Conservation (phyloP, 2,888 invertebrate species). For the Lordiphosa andalusiaca region DNA sequence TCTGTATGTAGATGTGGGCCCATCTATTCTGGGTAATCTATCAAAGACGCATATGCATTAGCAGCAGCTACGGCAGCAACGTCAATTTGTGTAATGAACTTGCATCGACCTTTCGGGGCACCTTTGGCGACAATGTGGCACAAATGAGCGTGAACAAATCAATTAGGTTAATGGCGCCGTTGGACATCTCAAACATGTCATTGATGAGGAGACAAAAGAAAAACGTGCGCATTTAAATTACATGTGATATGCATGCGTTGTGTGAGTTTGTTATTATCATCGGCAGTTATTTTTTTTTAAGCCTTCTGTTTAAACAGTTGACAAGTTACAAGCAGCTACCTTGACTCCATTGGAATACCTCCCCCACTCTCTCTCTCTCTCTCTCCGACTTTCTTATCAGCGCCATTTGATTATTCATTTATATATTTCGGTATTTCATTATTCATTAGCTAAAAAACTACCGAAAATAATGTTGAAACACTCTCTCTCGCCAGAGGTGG, state of each 20-base stretch:
- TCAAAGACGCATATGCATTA: constrained; percentile 27
- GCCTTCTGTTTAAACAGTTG: constrained; percentile 27
- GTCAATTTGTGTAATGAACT: constrained; percentile 65
- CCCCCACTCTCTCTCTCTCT: neutral
- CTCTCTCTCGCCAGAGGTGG: neutral
- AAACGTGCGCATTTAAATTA: no score
- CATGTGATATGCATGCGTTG: no score
- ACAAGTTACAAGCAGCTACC: constrained; percentile 17
- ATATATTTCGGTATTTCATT: constrained; percentile 36
- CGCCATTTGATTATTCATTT: constrained; percentile 34
- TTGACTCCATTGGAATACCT: constrained; percentile 24
- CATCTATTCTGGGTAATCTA: constrained; percentile 25
- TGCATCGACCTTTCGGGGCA: constrained; percentile 31
- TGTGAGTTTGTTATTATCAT: constrained; percentile 11
- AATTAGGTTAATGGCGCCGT: constrained; percentile 60
- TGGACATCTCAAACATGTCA: neutral
- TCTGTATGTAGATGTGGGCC: neutral
- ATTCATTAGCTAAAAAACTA: constrained; percentile 27
- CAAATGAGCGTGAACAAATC: constrained; percentile 43
- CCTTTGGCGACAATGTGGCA: constrained; percentile 11
- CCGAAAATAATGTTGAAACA: constrained; percentile 9
- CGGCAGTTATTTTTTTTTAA: constrained; percentile 9
- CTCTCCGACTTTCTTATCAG: neutral
- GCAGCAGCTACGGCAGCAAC: constrained; percentile 3
- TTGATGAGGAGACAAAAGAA: no score